A percentile compares a stretch with the other conserved stretches of the same genome.
phyloP scores from a whole-genome alignment of 2,888 invertebrate genomes.

The Entomobrya proxima region DNA sequence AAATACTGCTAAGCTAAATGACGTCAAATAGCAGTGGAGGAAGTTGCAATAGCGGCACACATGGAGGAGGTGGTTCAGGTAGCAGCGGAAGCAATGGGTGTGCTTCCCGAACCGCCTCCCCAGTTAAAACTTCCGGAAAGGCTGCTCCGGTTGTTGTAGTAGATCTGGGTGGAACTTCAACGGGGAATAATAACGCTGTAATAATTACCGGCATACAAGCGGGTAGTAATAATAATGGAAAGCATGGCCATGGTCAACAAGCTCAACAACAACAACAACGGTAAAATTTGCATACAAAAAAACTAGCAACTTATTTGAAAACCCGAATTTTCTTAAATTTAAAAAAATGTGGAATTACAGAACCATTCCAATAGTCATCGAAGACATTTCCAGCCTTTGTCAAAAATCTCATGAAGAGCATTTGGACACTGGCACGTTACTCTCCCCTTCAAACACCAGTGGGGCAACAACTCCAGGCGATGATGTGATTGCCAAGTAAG shows the following conservation, averaged over 20 bases:
- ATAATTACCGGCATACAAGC: too few species aligned
- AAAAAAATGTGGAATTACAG: too few species aligned
- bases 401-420: constrained; percentile 26
- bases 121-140: constrained; percentile 34
- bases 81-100: constrained; percentile 60
- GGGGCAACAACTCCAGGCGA: too few species aligned
- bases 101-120: constrained; percentile 62
- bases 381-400: constrained; percentile 46
- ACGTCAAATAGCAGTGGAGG: constrained; percentile 38
- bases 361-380: constrained; percentile 48
- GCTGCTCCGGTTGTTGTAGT: too few species aligned
- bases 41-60: constrained; percentile 29
- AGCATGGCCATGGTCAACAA: neutral
- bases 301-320: too few species aligned
- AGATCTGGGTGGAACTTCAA: too few species aligned
- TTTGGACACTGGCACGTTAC: neutral
- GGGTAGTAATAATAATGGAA: neutral
- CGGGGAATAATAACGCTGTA: too few species aligned
- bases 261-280: constrained; percentile 34
- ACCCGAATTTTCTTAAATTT: neutral
- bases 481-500: too few species aligned
- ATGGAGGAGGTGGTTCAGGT: constrained; percentile 8
- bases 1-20: neutral
- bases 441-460: too few species aligned
- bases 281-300: too few species aligned